Percentiles rank a stretch among this genome's conserved stretches.
These are phyloP conservation scores for Acrocephalus arundinaceus DNA, from an alignment of 2,113 vertebrate genomes.

Conservation along the genomic window DNA sequence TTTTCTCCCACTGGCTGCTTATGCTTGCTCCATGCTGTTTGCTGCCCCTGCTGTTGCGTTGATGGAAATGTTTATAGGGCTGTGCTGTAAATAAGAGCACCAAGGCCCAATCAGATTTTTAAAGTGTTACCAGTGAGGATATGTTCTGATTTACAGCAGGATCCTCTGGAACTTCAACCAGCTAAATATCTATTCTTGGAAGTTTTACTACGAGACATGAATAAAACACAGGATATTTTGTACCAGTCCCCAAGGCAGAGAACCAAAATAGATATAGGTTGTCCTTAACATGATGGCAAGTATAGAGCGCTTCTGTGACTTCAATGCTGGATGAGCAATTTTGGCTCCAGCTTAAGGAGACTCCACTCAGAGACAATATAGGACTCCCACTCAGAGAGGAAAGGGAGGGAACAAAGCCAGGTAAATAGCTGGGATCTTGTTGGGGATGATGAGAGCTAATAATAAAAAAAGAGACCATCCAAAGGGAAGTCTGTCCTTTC, in stretches of 20 bases:
- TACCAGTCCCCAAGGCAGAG: background rate
- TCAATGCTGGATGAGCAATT: background rate
- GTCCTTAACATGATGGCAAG: background rate
- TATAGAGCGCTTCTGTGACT: background rate
- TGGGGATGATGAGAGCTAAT: background rate
- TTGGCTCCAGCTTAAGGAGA: background rate
- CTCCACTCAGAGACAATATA: background rate
- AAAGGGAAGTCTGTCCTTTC: background rate
- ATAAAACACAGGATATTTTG: background rate
- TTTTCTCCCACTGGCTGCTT: background rate
- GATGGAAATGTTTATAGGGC: background rate
- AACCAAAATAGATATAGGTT: background rate
- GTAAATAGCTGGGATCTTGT: background rate
- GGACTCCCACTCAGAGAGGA: background rate
- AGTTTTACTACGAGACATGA: background rate
- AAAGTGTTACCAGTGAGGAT: background rate
- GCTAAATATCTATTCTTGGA: background rate
- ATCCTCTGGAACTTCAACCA: background rate
- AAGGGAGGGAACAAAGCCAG: background rate
- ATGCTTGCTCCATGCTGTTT: background rate
- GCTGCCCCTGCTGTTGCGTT: background rate
- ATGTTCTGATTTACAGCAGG: background rate
- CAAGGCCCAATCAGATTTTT: background rate
- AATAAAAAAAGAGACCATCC: background rate
- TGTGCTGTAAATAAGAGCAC: background rate